These are phyloP conservation scores for Cephus runcator DNA, from an alignment of 2,888 invertebrate genomes.

Conservation along the genomic window DNA sequence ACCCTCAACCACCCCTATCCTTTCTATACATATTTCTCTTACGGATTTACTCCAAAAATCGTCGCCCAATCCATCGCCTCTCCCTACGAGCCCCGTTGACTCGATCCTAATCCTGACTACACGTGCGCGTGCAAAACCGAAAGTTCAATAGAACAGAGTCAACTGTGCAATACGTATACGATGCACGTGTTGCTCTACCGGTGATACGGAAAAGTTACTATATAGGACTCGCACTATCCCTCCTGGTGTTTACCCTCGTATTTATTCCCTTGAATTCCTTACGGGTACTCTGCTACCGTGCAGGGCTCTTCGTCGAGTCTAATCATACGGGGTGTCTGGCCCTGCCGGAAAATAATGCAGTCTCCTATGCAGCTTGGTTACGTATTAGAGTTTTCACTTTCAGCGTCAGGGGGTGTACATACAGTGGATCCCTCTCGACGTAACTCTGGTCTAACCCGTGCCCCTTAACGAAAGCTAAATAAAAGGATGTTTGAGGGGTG, in stretches of 20 bases:
- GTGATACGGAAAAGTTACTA: background rate
- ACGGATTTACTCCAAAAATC: background rate
- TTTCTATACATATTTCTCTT: background rate
- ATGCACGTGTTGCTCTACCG: background rate
- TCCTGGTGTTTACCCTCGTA: background rate
- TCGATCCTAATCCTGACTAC: constrained; percentile 15
- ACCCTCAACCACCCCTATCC: background rate
- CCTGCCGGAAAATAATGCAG: background rate
- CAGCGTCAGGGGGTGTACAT: background rate
- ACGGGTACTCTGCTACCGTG: background rate
- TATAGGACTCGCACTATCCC: background rate
- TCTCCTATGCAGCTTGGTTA: background rate
- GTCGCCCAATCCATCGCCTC: background rate
- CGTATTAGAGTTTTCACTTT: background rate
- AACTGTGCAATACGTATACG: background rate
- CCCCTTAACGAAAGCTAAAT: constrained; percentile 44
- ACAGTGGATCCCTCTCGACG: background rate
- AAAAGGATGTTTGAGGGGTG: constrained; percentile 52
- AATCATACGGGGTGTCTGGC: background rate
- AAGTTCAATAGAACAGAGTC: background rate
- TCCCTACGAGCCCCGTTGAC: constrained; percentile 20
- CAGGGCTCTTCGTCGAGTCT: background rate
- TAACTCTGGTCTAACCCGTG: constrained; percentile 11
- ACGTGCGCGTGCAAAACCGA: constrained; percentile 12
- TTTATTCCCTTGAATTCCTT: background rate